Evolutionary conservation across 1,140 invertebrate species (phyloP).

Genomic region (Euura saliciscinereae): DNA sequence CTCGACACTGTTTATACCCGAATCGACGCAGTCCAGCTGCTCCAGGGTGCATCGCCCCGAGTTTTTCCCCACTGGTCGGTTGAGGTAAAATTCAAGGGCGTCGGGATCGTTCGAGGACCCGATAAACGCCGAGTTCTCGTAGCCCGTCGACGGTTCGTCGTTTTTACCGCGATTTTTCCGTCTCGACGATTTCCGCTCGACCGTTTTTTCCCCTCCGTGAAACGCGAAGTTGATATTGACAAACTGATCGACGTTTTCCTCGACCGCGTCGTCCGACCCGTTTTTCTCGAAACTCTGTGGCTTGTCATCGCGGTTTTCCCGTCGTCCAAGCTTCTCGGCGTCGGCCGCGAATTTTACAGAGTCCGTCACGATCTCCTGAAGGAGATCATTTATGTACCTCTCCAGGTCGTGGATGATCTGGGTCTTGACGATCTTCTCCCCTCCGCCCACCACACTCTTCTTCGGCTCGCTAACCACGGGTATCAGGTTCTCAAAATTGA

Average conservation of each 20-base stretch:
- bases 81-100: slow-evolving; percentile 42
- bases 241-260: slow-evolving; percentile 16
- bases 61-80: slow-evolving; percentile 14
- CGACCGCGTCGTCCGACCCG: neutral
- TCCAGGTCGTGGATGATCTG: slow-evolving; percentile 48
- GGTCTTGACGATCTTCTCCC: slow-evolving; percentile 41
- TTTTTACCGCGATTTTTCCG: neutral
- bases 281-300: slow-evolving; percentile 9
- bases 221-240: slow-evolving; percentile 40
- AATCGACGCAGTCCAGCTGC: slow-evolving; percentile 49
- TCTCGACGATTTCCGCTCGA: slow-evolving; percentile 4
- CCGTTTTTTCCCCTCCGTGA: slow-evolving; percentile 7
- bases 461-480: neutral
- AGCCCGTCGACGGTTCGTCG: slow-evolving; percentile 32
- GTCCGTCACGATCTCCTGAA: slow-evolving; percentile 47
- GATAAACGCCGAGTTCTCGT: slow-evolving; percentile 49
- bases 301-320: slow-evolving; percentile 12
- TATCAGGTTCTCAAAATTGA: slow-evolving; percentile 35
- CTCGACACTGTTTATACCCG: slow-evolving; percentile 57
- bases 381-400: slow-evolving; percentile 44
- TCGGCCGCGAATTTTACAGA: slow-evolving; percentile 42
- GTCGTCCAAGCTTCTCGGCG: slow-evolving; percentile 17
- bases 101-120: slow-evolving; percentile 46
- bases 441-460: slow-evolving; percentile 3
- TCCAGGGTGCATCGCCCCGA: slow-evolving; percentile 26